These are phyloP conservation scores for Anthopleura sola DNA, from an alignment of 64 coral and sea anemone species.

Conservation along the genomic window DNA sequence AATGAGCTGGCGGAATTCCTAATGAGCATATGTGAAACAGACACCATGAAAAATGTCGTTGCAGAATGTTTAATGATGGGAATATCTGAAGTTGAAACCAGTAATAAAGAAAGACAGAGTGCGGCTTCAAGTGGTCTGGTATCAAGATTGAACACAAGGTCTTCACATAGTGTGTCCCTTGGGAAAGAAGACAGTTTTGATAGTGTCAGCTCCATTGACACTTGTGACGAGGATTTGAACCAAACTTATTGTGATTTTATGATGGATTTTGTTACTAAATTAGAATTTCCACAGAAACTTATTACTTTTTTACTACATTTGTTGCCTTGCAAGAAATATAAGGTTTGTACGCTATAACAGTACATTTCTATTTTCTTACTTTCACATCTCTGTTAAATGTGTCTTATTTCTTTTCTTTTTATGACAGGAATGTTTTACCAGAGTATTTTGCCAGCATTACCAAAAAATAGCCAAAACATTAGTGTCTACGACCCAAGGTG, in stretches of 20 bases:
- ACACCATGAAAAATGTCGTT: constrained; percentile 75
- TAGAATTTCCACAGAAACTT: constrained; percentile 94
- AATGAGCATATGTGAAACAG: constrained; percentile 80
- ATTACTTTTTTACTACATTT: constrained; percentile 99
- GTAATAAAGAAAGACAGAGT: not conserved
- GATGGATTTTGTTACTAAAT: constrained; percentile 93
- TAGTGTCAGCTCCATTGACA: constrained; percentile 51
- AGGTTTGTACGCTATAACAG: constrained; percentile 26
- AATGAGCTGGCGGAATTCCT: constrained; percentile 80
- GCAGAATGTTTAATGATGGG: constrained; percentile 70
- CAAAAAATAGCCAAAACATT: constrained; percentile 91
- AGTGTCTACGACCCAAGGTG: constrained; percentile 42
- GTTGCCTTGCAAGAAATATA: constrained; percentile 75
- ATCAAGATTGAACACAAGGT: not conserved
- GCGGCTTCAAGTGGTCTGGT: not conserved
- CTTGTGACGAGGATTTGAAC: constrained; percentile 55
- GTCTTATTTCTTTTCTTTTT: not conserved
- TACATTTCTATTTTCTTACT: not conserved
- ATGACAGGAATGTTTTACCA: constrained; percentile 80
- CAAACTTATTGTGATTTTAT: constrained; percentile 86
- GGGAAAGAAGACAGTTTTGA: constrained; percentile 46
- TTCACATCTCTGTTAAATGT: too few relatives aligned
- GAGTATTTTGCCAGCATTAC: constrained; percentile 91
- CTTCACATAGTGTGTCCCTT: not conserved
- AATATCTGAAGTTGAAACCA: constrained; percentile 17